These are phyloP conservation scores for Limonius californicus DNA, from an alignment of 1,140 invertebrate species.

Conservation along the genomic window DNA sequence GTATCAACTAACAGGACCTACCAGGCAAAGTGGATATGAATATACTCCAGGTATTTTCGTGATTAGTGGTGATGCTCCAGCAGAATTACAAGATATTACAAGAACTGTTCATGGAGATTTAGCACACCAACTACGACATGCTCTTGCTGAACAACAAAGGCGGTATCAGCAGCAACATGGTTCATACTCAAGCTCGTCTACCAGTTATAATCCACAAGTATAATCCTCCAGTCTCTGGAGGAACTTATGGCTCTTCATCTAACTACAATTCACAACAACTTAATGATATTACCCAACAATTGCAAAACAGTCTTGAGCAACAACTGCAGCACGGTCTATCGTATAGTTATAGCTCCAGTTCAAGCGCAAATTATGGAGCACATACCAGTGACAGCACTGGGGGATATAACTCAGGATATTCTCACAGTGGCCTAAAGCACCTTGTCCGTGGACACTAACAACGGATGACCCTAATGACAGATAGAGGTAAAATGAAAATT, in stretches of 20 bases:
- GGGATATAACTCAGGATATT: not conserved
- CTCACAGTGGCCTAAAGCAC: not conserved
- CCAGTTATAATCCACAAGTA: constrained; percentile 12
- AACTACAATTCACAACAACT: constrained; percentile 43
- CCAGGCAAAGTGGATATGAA: too few species aligned
- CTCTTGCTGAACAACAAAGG: constrained; percentile 11
- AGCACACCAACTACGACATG: not conserved
- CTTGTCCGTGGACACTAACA: too few species aligned
- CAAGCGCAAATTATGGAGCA: not conserved
- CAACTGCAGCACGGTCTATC: constrained; percentile 25
- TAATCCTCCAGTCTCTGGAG: constrained; percentile 17
- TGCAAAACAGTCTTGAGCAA: constrained; percentile 36
- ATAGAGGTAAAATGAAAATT: too few species aligned
- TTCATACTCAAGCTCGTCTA: not conserved
- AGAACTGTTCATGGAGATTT: not conserved
- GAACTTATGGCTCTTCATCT: constrained; percentile 28
- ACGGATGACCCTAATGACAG: too few species aligned
- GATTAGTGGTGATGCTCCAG: not conserved
- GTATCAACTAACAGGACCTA: too few species aligned
- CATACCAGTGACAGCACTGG: not conserved
- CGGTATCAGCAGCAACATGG: not conserved
- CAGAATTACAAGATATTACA: not conserved
- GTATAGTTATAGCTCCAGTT: not conserved
- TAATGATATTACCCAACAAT: constrained; percentile 33
- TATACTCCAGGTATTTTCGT: not conserved